These are phyloP conservation scores for Nowickia ferox DNA, from an alignment of 2,888 invertebrate species.

Conservation along the genomic window DNA sequence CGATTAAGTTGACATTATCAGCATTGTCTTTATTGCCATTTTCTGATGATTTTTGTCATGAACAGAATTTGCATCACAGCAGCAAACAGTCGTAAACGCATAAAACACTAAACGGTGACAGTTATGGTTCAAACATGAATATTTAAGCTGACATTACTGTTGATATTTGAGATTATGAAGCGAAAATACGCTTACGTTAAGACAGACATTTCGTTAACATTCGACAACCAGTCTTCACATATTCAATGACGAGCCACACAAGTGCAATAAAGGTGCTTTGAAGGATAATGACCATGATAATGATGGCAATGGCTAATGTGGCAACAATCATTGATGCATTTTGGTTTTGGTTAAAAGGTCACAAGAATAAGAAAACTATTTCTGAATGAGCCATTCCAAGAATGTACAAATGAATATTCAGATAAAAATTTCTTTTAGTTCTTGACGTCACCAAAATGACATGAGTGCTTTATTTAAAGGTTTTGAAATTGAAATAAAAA, in stretches of 20 bases:
- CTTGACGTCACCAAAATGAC: neutral
- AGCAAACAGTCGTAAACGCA: neutral
- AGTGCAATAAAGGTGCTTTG: conserved; percentile 44
- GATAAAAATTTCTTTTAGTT: conserved; percentile 13
- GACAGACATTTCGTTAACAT: too few relatives aligned
- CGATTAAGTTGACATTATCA: conserved; percentile 14
- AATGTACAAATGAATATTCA: conserved; percentile 28
- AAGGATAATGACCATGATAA: conserved; percentile 50
- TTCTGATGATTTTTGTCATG: conserved; percentile 14
- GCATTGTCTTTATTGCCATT: neutral
- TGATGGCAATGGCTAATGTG: conserved; percentile 64
- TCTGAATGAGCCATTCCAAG: conserved; percentile 7
- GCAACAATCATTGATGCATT: conserved; percentile 67
- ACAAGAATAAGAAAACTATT: conserved; percentile 47
- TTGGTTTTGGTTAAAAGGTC: conserved; percentile 65
- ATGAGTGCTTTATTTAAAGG: too few relatives aligned
- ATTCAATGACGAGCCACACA: conserved; percentile 2
- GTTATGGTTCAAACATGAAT: conserved; percentile 50
- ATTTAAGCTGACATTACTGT: conserved; percentile 44
- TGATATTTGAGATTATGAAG: conserved; percentile 42
- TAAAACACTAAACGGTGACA: conserved; percentile 45
- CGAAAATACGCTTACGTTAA: neutral
- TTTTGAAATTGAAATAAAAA: too few relatives aligned
- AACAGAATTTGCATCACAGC: conserved; percentile 22
- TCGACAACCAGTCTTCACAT: neutral